phyloP scores from a whole-genome alignment of 2,888 invertebrate genomes.

The Bugulina stolonifera region DNA sequence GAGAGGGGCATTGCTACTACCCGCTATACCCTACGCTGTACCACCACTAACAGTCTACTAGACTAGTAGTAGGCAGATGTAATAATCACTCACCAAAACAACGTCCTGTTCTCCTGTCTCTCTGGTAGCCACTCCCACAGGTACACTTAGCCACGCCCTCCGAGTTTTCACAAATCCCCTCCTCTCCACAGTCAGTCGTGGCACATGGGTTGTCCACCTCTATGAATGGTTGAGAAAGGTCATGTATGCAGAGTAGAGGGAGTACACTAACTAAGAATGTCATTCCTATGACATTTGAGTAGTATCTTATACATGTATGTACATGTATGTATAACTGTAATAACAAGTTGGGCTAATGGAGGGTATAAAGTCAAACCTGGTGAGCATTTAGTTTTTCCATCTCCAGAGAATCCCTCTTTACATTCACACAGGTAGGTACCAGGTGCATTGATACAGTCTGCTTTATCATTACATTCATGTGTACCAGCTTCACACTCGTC shows the following conservation, averaged over 20 bases:
- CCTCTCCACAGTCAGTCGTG: neutral
- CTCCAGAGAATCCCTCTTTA: neutral
- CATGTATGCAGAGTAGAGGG: too few relatives aligned
- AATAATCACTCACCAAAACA: conserved; percentile 14
- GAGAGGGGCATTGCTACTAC: too few relatives aligned
- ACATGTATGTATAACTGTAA: too few relatives aligned
- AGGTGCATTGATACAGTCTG: neutral
- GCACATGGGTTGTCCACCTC: conserved; percentile 11
- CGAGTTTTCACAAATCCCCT: neutral
- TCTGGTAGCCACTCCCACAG: neutral
- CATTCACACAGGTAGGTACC: neutral
- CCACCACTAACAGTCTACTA: too few relatives aligned
- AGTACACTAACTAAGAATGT: too few relatives aligned
- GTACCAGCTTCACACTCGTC: neutral
- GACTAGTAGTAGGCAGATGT: too few relatives aligned
- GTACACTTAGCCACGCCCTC: neutral
- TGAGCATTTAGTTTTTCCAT: neutral
- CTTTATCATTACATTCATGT: neutral
- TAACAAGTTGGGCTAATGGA: neutral
- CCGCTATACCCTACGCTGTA: too few relatives aligned
- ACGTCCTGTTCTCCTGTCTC: neutral
- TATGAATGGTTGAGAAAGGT: neutral
- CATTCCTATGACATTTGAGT: too few relatives aligned
- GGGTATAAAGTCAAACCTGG: neutral
- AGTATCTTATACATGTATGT: too few relatives aligned